Evolutionary conservation across 2,113 vertebrate species (phyloP), one percentile per base, ranked within the genome.

Genomic region (Triplophysa dalaica): DNA sequence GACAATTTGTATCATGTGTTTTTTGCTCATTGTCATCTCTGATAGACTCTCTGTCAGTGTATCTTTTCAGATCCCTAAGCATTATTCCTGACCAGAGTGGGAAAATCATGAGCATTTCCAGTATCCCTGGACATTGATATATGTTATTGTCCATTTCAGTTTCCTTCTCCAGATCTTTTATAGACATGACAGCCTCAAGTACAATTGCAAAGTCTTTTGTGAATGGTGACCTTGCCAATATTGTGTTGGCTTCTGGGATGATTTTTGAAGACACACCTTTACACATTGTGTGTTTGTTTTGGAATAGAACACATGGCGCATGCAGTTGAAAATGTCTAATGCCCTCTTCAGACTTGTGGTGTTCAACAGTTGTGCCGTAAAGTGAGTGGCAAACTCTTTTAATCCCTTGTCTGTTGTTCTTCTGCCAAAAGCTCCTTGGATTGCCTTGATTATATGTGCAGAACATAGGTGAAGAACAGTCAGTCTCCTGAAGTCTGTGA

Each of bases 161-260:
- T n/a, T n/a, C n/a, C n/a, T n/a, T n/a, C n/a, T n/a, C n/a, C n/a
- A n/a, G n/a, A n/a, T n/a, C n/a, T n/a, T n/a, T n/a, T n/a, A n/a
- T n/a, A n/a, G 26, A n/a, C 10, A 43, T 67, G 38, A 67, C 65
- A 67, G 65, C 38, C 38, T 67, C 33, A 43, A 67, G 33, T 43
- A 67, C 41, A 68, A 6, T 14, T 22, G 11, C n/a, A 45, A 68
- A 68, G 6, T 68, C 41, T 22, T 22, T 48, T 2, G 41, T 68
- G 13, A 45, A 68, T 3, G 65, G 65, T 22, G 65, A 68, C 41
- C 65, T 67, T n/a, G 65, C 65, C 19, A 67, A 43, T 45, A 67
- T 67, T 45, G 65, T 45, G n/a, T 67, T 67, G 2, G 41, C 38
- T 10, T 67, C 65, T 67, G 65, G 4, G 22, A 41, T n/a, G 41